Conservation (phyloP, 2,113 vertebrate species). For the Caranx melampygus region DNA sequence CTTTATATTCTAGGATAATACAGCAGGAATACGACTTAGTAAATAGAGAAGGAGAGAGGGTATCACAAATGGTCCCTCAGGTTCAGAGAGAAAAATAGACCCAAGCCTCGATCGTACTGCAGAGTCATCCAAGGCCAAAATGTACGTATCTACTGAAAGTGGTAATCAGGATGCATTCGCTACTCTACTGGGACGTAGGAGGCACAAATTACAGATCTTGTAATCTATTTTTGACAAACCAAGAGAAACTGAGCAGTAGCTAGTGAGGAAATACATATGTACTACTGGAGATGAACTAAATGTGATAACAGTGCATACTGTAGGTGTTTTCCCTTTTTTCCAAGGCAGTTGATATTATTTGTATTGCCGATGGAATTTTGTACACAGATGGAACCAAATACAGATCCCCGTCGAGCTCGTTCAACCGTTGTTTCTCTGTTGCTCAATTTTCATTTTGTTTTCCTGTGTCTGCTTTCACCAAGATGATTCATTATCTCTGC, state of each 20-base stretch:
- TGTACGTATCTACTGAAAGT: conserved; percentile 45
- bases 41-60: conserved; percentile 69
- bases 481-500: conserved; percentile 67
- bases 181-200: conserved; percentile 67
- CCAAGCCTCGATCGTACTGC: conserved; percentile 45
- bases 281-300: conserved; percentile 58
- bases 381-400: conserved; percentile 65
- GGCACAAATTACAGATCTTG: conserved; percentile 72
- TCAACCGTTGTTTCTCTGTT: conserved; percentile 44
- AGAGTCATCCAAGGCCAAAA: conserved; percentile 51
- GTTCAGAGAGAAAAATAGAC: conserved; percentile 77
- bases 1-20: conserved; percentile 66
- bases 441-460: conserved; percentile 61
- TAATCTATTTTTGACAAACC: conserved; percentile 68
- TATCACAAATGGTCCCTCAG: conserved; percentile 72
- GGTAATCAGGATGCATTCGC: conserved; percentile 57
- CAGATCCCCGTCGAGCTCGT: conserved; percentile 50
- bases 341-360: conserved; percentile 61
- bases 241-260: conserved; percentile 55
- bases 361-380: conserved; percentile 49
- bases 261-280: conserved; percentile 51
- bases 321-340: not conserved
- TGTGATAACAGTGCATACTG: conserved; percentile 41
- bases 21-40: conserved; percentile 43
- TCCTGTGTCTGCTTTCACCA: conserved; percentile 54